Percentiles rank a stretch among this genome's conserved stretches.
phyloP scores from a whole-genome alignment of 92 coral and sea anemone species.

The Siderastrea siderea region DNA sequence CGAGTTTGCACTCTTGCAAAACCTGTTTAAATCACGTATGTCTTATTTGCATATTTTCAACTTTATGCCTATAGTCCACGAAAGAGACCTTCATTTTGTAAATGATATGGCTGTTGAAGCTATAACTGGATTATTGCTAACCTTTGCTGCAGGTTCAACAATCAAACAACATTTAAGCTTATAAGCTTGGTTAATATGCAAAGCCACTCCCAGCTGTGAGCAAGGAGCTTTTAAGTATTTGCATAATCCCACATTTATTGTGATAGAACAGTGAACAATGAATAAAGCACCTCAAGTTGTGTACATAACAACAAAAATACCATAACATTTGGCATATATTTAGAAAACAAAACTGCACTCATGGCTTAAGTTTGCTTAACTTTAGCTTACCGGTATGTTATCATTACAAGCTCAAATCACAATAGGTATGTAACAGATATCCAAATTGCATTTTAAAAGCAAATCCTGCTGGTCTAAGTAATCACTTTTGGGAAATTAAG shows the following conservation, averaged over 20 bases:
- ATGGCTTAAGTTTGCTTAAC: neutral
- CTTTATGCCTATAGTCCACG: neutral
- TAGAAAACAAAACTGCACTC: neutral
- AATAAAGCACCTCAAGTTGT: neutral
- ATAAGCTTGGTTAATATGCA: neutral
- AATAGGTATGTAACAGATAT: neutral
- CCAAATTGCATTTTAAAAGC: neutral
- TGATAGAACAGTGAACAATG: neutral
- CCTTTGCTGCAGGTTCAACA: neutral
- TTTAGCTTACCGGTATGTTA: neutral
- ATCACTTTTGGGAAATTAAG: neutral
- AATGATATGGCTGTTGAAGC: neutral
- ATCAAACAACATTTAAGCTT: neutral
- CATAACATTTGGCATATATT: neutral
- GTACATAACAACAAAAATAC: neutral
- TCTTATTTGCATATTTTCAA: neutral
- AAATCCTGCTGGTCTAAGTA: constrained; percentile 12
- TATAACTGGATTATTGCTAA: too few relatives aligned
- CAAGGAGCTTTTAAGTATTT: neutral
- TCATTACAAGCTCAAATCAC: neutral
- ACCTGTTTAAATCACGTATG: neutral
- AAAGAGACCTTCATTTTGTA: too few relatives aligned
- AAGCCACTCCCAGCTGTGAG: constrained; percentile 11
- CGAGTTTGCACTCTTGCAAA: neutral
- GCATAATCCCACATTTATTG: neutral